phyloP scores from a whole-genome alignment of 2,888 invertebrate genomes.

The Cremastobaeus sp. region DNA sequence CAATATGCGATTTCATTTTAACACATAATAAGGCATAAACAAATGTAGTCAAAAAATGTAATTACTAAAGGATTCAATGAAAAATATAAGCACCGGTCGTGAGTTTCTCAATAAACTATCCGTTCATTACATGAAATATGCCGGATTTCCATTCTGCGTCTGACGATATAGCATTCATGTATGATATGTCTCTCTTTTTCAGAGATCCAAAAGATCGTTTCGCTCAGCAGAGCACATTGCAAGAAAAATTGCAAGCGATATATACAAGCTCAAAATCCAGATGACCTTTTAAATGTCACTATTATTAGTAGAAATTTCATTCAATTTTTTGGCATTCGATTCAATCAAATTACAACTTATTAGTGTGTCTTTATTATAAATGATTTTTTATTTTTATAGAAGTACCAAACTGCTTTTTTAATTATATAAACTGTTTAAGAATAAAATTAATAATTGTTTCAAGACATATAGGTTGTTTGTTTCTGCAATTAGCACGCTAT shows the following conservation, averaged over 20 bases:
- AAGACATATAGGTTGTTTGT: not conserved
- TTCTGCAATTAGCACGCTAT: constrained; percentile 7
- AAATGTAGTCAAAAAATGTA: too few species aligned
- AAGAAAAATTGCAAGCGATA: constrained; percentile 51
- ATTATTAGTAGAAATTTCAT: too few species aligned
- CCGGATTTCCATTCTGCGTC: constrained; percentile 60
- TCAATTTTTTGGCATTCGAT: too few species aligned
- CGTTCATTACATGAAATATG: constrained; percentile 35
- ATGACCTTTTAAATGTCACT: constrained; percentile 30
- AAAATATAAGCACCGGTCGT: constrained; percentile 20
- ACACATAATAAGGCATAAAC: too few species aligned
- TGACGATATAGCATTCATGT: constrained; percentile 52
- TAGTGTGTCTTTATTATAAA: too few species aligned
- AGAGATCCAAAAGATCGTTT: constrained; percentile 55
- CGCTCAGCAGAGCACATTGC: constrained; percentile 52
- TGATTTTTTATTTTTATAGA: too few species aligned
- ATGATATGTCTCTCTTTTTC: constrained; percentile 46
- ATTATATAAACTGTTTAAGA: too few species aligned
- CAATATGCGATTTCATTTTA: too few species aligned
- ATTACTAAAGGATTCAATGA: too few species aligned
- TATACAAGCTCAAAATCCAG: constrained; percentile 41
- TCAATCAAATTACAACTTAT: too few species aligned
- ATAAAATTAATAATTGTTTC: too few species aligned
- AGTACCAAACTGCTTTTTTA: too few species aligned
- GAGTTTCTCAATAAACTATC: constrained; percentile 47